phyloP scores from a whole-genome alignment of 2,888 invertebrate genomes.

The Drosophila kanekoi region DNA sequence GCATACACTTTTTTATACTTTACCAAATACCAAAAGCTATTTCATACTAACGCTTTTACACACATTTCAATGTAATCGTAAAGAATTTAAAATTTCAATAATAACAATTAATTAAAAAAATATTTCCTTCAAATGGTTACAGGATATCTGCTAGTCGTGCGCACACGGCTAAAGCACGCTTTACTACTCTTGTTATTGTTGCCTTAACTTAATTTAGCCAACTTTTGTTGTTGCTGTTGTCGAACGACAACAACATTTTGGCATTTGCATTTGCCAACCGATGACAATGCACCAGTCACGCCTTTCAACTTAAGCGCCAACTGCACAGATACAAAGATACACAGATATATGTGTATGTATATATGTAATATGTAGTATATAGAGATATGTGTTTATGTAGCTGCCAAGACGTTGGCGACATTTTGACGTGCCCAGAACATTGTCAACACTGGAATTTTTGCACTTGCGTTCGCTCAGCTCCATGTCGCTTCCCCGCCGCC shows the following conservation, averaged over 20 bases:
- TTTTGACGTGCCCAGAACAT: slow-evolving; percentile 68
- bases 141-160: background rate
- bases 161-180: background rate
- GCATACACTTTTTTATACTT: too few species aligned
- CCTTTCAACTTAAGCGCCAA: slow-evolving; percentile 70
- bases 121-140: background rate
- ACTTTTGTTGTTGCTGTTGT: slow-evolving; percentile 44
- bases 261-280: slow-evolving; percentile 65
- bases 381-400: slow-evolving; percentile 18
- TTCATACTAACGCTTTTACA: too few species aligned
- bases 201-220: slow-evolving; percentile 62
- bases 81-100: too few species aligned
- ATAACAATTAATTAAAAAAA: too few species aligned
- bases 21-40: too few species aligned
- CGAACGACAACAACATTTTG: slow-evolving; percentile 58
- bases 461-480: slow-evolving; percentile 38
- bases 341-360: slow-evolving; percentile 18
- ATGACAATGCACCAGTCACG: slow-evolving; percentile 55
- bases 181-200: slow-evolving; percentile 19
- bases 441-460: slow-evolving; percentile 62
- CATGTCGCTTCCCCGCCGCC: slow-evolving; percentile 7
- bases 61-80: too few species aligned
- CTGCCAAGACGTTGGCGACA: slow-evolving; percentile 52
- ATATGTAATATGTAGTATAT: slow-evolving; percentile 11
- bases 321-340: slow-evolving; percentile 27